Percentiles rank a stretch among this genome's conserved stretches.
These are phyloP conservation scores for Pachydiplax longipennis DNA, from an alignment of 2,888 invertebrate genomes.

Conservation along the genomic window DNA sequence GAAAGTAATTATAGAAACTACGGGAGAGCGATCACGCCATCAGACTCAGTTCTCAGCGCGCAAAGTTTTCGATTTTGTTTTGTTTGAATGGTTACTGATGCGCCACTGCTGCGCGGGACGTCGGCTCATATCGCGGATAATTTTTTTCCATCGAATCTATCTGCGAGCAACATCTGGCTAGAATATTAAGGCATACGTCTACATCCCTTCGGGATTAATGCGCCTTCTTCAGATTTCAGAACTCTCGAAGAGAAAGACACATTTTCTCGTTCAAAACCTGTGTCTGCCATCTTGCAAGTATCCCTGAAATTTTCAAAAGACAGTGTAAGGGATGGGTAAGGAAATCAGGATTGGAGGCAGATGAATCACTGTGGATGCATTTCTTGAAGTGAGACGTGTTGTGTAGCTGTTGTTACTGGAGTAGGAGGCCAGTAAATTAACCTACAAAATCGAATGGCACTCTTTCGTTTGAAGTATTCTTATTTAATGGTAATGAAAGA, in stretches of 20 bases:
- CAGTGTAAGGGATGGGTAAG: too few relatives aligned
- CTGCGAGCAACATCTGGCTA: background rate
- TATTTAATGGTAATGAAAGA: too few relatives aligned
- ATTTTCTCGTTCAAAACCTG: background rate
- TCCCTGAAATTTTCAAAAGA: background rate
- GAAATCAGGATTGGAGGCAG: too few relatives aligned
- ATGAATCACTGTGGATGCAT: too few relatives aligned
- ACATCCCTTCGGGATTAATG: background rate
- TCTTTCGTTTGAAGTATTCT: too few relatives aligned
- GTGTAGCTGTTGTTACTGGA: too few relatives aligned
- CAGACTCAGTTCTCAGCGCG: background rate
- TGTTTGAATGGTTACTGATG: background rate
- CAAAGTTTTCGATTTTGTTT: background rate
- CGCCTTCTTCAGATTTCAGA: background rate
- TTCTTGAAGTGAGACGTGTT: too few relatives aligned
- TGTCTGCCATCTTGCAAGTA: background rate
- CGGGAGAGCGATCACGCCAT: background rate
- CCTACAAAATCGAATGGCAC: too few relatives aligned
- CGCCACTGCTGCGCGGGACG: background rate
- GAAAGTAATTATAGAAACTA: background rate
- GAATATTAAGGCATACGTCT: constrained; percentile 1
- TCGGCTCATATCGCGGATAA: background rate
- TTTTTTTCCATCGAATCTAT: background rate
- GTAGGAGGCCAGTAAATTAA: too few relatives aligned
- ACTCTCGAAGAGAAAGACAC: background rate